These are phyloP conservation scores for Saimiri boliviensis DNA, from an alignment of 2,113 vertebrate genomes.

Conservation along the genomic window DNA sequence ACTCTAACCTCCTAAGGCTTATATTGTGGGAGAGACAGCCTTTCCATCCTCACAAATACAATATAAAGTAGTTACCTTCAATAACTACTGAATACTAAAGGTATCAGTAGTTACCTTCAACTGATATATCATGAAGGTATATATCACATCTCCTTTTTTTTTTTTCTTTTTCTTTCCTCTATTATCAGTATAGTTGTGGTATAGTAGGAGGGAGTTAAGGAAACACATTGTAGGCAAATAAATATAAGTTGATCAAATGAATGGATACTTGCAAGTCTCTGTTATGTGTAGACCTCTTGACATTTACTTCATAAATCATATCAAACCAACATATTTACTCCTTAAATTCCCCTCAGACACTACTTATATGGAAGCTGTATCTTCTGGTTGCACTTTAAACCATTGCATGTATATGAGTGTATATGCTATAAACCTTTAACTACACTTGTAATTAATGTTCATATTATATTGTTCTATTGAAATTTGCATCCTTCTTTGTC, in stretches of 20 bases:
- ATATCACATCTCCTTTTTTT: neutral
- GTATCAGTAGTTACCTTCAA: neutral
- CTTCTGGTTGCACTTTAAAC: conserved; percentile 1
- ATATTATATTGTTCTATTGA: neutral
- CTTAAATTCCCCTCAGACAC: neutral
- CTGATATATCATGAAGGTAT: neutral
- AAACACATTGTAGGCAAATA: neutral
- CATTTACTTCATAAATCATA: neutral
- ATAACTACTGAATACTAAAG: no score
- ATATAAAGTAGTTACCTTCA: neutral
- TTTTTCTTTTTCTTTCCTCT: neutral
- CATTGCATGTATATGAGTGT: neutral
- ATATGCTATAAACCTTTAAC: neutral
- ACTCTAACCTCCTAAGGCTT: neutral
- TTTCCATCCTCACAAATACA: neutral
- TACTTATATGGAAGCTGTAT: neutral
- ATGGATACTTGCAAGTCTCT: neutral
- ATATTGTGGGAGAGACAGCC: neutral
- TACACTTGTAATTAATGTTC: neutral
- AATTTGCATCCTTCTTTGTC: neutral
- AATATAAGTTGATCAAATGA: neutral
- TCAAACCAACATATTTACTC: neutral
- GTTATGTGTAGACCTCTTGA: neutral
- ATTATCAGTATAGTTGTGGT: neutral
- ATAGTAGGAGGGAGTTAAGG: neutral